phyloP scores from a whole-genome alignment of 1,140 invertebrate genomes.

The Brachionus asplanchnoidis region DNA sequence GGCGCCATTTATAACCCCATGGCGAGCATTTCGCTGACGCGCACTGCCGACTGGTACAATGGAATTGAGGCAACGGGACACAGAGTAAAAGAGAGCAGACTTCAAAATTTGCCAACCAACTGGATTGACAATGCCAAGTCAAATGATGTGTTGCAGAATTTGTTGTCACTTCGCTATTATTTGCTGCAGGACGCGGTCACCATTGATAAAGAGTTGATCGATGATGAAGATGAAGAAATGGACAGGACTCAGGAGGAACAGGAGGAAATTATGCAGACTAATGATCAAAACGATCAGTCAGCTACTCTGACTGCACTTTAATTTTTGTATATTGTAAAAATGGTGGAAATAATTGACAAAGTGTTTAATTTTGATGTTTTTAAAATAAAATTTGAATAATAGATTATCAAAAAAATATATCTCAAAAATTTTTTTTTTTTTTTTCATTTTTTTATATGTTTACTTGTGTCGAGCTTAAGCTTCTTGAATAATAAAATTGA shows the following conservation, averaged over 20 bases:
- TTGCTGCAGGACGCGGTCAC: slow-evolving; percentile 6
- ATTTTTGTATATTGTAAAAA: not conserved
- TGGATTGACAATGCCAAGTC: slow-evolving; percentile 29
- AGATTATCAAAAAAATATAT: too few relatives aligned
- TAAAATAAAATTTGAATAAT: not conserved
- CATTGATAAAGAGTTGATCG: not conserved
- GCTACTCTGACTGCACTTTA: not conserved
- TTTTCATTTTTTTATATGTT: too few relatives aligned
- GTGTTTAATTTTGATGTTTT: not conserved
- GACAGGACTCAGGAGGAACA: not conserved
- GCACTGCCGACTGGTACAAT: slow-evolving; percentile 26
- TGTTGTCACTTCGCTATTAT: slow-evolving; percentile 19
- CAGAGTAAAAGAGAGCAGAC: not conserved
- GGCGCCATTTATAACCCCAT: not conserved
- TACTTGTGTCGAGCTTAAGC: too few relatives aligned
- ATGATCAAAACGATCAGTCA: not conserved
- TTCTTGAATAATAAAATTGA: too few relatives aligned
- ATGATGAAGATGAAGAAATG: not conserved
- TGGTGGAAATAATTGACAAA: not conserved
- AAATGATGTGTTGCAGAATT: slow-evolving; percentile 28
- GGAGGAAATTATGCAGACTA: not conserved
- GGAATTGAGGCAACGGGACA: not conserved
- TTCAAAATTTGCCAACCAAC: not conserved
- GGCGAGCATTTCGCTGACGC: not conserved
- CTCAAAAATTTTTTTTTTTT: too few relatives aligned